These are phyloP conservation scores for Eupsilia transversa DNA, from an alignment of 2,888 invertebrate species.

Conservation along the genomic window DNA sequence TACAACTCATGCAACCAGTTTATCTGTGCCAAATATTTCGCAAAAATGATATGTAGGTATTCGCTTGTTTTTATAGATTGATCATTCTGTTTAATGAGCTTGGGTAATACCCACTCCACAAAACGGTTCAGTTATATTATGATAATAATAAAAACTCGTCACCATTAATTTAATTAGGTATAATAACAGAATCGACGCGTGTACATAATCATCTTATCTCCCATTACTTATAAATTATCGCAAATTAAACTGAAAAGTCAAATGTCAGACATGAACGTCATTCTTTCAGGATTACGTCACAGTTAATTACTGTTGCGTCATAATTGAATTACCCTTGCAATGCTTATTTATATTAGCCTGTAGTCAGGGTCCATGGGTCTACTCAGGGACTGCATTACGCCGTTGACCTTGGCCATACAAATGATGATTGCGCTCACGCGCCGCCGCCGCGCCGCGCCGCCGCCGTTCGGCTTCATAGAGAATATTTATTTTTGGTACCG, in stretches of 20 bases:
- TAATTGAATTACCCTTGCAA: constrained; percentile 11
- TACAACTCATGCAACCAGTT: no score
- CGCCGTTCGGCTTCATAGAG: no score
- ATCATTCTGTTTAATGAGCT: background rate
- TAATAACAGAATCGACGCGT: background rate
- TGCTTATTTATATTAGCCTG: background rate
- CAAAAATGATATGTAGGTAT: no score
- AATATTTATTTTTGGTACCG: no score
- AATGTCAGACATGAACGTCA: constrained; percentile 51
- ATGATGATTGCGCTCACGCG: no score
- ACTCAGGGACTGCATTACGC: no score
- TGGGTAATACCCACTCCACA: background rate
- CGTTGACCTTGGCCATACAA: no score
- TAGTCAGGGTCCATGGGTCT: constrained; percentile 1
- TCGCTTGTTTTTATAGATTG: background rate
- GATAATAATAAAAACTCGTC: background rate
- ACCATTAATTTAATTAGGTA: background rate
- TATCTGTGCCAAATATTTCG: background rate
- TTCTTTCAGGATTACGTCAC: constrained; percentile 33
- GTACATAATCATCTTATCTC: constrained; percentile 2
- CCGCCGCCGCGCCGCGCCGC: no score
- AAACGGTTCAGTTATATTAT: background rate
- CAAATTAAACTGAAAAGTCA: constrained; percentile 35
- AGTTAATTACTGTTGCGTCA: constrained; percentile 28
- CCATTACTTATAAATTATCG: constrained; percentile 17